A percentile compares a stretch with the other conserved stretches of the same genome.
These are phyloP conservation scores for Cataglyphis livida DNA, from an alignment of 2,888 invertebrate species.

Conservation along the genomic window DNA sequence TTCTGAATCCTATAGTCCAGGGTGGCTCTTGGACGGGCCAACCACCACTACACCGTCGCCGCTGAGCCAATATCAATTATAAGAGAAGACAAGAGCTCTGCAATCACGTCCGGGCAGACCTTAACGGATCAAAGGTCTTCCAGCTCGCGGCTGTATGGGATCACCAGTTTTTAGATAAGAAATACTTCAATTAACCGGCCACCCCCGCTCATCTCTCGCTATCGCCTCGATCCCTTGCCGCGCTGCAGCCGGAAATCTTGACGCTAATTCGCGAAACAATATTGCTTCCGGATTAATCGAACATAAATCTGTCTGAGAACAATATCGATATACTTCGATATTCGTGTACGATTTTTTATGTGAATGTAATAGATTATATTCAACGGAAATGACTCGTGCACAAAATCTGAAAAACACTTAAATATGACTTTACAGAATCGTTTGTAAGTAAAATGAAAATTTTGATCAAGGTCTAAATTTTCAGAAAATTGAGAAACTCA, in stretches of 20 bases:
- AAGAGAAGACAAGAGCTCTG: constrained; percentile 84
- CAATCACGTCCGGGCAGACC: constrained; percentile 84
- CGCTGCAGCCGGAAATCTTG: constrained; percentile 32
- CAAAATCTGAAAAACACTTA: neutral
- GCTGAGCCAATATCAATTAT: constrained; percentile 85
- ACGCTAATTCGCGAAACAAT: constrained; percentile 53
- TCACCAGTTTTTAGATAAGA: constrained; percentile 85
- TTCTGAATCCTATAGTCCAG: constrained; percentile 59
- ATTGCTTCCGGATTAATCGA: constrained; percentile 70
- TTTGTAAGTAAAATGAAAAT: constrained; percentile 40
- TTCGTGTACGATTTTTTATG: neutral
- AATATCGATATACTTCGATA: neutral
- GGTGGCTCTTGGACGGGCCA: constrained; percentile 51
- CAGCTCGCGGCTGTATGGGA: constrained; percentile 78
- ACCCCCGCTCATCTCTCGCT: constrained; percentile 44
- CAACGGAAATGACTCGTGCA: neutral
- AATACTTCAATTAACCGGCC: constrained; percentile 84
- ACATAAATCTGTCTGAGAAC: constrained; percentile 61
- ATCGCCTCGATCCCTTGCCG: constrained; percentile 35
- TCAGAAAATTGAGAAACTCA: constrained; percentile 31
- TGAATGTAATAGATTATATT: constrained; percentile 1
- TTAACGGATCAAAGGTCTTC: constrained; percentile 84
- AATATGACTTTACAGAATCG: neutral
- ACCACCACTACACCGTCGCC: constrained; percentile 57
- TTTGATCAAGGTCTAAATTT: neutral